Evolutionary conservation across 2,113 vertebrate species (phyloP).

Genomic region (Chelonoidis abingdonii): DNA sequence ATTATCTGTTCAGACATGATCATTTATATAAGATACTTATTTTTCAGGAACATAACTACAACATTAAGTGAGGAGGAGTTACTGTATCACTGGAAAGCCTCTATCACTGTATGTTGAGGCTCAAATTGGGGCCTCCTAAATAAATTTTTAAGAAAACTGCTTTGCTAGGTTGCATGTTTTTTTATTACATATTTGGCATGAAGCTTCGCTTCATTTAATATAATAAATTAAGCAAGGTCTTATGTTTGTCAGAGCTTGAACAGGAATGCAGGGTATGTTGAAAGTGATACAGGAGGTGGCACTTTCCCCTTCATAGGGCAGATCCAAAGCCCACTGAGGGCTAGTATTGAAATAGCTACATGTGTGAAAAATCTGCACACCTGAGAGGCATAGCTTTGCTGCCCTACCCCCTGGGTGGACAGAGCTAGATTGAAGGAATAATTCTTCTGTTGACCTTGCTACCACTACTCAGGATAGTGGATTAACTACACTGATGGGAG

Average conservation of each 20-base stretch:
- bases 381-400: not conserved
- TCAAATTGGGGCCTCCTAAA: slow-evolving; percentile 57
- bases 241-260: not conserved
- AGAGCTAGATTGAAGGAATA: not conserved
- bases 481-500: not conserved
- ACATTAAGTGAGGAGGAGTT: too few relatives aligned
- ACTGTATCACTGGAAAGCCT: slow-evolving; percentile 40
- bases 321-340: not conserved
- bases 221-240: not conserved
- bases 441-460: not conserved
- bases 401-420: too few relatives aligned
- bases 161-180: slow-evolving; percentile 70
- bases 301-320: not conserved
- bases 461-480: not conserved
- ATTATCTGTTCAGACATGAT: slow-evolving; percentile 46
- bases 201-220: slow-evolving; percentile 78
- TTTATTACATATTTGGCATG: slow-evolving; percentile 71
- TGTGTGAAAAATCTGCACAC: not conserved
- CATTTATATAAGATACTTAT: slow-evolving; percentile 50
- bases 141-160: slow-evolving; percentile 68
- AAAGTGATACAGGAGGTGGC: slow-evolving; percentile 32
- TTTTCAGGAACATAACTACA: not conserved
- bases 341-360: not conserved
- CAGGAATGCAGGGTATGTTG: slow-evolving; percentile 8
- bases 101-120: slow-evolving; percentile 30